These are phyloP conservation scores for Calosoma granatense DNA, from an alignment of 1,140 invertebrate species.

Conservation along the genomic window DNA sequence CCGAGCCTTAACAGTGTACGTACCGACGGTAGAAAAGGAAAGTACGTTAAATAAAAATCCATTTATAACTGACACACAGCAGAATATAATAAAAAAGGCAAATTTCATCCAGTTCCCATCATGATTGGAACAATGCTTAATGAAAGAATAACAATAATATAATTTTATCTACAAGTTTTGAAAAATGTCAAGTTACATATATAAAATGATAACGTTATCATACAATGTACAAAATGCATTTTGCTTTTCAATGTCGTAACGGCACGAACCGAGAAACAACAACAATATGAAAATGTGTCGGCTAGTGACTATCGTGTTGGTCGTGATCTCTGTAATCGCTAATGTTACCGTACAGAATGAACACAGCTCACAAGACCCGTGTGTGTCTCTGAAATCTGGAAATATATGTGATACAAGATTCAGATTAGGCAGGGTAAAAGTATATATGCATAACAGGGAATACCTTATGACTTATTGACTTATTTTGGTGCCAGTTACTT, in stretches of 20 bases:
- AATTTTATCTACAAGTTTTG: too few species aligned
- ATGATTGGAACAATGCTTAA: background rate
- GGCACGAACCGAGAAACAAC: too few species aligned
- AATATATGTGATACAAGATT: slow-evolving; percentile 17
- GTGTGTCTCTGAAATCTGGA: slow-evolving; percentile 13
- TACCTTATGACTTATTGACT: slow-evolving; percentile 33
- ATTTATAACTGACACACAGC: background rate
- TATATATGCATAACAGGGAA: slow-evolving; percentile 20
- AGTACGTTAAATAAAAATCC: background rate
- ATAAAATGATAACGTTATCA: background rate
- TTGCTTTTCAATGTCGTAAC: background rate
- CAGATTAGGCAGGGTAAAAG: slow-evolving; percentile 16
- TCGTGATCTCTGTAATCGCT: too few species aligned
- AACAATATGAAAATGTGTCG: too few species aligned
- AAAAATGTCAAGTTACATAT: too few species aligned
- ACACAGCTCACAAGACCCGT: too few species aligned
- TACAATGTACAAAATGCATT: background rate
- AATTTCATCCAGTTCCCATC: background rate
- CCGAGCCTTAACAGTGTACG: background rate
- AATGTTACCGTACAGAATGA: too few species aligned
- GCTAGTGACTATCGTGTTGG: too few species aligned
- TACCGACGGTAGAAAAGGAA: background rate
- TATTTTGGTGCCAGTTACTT: slow-evolving; percentile 40
- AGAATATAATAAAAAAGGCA: background rate
- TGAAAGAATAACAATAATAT: too few species aligned